Evolutionary conservation across 2,888 invertebrate genomes (phyloP).

Genomic region (Chymomyza fuscimana): DNA sequence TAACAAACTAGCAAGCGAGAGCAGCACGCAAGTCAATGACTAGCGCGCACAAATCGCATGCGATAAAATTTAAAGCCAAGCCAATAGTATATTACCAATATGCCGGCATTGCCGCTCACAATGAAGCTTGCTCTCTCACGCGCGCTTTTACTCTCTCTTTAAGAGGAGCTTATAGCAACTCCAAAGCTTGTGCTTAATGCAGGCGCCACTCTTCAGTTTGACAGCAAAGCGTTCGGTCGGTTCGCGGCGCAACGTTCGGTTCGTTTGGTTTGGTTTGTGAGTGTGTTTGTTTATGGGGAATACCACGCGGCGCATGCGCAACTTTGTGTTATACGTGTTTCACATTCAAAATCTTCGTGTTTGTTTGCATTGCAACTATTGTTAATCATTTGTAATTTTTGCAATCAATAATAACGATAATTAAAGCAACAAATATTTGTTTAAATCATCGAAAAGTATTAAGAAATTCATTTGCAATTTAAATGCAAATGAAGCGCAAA

Average conservation of each 20-base stretch:
- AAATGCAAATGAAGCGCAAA: conserved; percentile 22
- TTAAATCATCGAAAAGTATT: conserved; percentile 27
- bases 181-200: conserved; percentile 25
- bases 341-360: not conserved
- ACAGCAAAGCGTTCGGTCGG: conserved; percentile 48
- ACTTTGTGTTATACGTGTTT: not conserved
- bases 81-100: conserved; percentile 5
- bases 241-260: not conserved
- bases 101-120: conserved; percentile 15
- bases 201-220: conserved; percentile 40
- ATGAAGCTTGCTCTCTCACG: conserved; percentile 17
- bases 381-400: conserved; percentile 50
- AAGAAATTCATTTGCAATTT: conserved; percentile 14
- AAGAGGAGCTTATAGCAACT: not conserved
- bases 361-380: not conserved
- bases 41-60: conserved; percentile 30
- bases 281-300: not conserved
- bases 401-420: conserved; percentile 54
- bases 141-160: conserved; percentile 1
- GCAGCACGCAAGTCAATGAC: not conserved
- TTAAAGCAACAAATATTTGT: conserved; percentile 3
- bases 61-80: conserved; percentile 25
- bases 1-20: conserved; percentile 11
- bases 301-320: conserved; percentile 46
- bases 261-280: not conserved